These are phyloP conservation scores for Semaprochilodus insignis DNA, from an alignment of 2,797 vertebrate genomes.

Conservation along the genomic window DNA sequence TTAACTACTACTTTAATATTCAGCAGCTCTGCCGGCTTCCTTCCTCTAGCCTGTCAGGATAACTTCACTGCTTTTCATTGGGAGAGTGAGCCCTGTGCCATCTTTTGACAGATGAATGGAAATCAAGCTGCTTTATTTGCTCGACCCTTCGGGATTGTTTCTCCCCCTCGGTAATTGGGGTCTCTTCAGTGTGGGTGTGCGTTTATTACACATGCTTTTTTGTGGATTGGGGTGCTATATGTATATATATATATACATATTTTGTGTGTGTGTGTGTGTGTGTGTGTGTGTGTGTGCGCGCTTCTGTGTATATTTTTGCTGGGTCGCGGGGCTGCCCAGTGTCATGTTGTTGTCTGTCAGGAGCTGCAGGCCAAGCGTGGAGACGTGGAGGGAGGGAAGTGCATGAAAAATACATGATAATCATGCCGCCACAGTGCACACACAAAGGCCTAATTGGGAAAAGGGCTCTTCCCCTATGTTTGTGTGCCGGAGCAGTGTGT, in stretches of 20 bases:
- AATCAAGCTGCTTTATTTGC: conserved; percentile 65
- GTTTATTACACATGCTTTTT: conserved; percentile 21
- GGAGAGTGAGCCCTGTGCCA: conserved; percentile 60
- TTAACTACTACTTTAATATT: conserved; percentile 84
- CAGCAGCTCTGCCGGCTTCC: conserved; percentile 77
- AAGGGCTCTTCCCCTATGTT: conserved; percentile 57
- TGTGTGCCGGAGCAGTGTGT: conserved; percentile 47
- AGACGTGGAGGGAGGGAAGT: conserved; percentile 61
- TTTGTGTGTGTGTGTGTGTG: conserved; percentile 23
- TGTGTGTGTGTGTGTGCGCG: conserved; percentile 11
- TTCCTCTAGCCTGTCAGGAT: conserved; percentile 79
- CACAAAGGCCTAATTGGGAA: conserved; percentile 68
- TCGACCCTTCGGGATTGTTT: conserved; percentile 54
- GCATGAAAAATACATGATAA: conserved; percentile 80
- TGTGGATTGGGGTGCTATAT: conserved; percentile 24
- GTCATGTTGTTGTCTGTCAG: conserved; percentile 69
- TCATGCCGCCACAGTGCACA: conserved; percentile 71
- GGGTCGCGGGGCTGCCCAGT: conserved; percentile 50
- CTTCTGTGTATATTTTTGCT: conserved; percentile 32
- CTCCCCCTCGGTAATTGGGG: conserved; percentile 40
- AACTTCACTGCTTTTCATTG: conserved; percentile 69
- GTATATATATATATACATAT: conserved; percentile 27
- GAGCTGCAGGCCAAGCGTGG: conserved; percentile 70
- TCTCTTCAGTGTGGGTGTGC: conserved; percentile 26
- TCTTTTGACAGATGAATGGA: conserved; percentile 59